Conservation (phyloP, 1,140 invertebrate genomes). For the Zaprionus camerounensis region DNA sequence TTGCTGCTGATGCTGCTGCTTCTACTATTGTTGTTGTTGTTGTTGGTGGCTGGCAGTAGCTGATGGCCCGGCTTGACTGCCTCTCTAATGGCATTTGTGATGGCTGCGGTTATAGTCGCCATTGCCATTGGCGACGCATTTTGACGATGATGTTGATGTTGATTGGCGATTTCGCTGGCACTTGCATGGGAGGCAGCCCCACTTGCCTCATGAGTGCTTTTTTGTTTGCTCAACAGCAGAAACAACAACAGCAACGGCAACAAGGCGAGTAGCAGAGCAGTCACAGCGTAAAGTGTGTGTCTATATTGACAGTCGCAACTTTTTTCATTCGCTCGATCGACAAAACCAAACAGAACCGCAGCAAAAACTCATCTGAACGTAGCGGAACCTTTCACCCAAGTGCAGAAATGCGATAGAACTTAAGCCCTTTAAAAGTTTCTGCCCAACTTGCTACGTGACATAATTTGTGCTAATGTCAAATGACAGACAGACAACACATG, state of each 20-base stretch:
- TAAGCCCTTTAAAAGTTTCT: constrained; percentile 71
- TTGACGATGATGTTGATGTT: constrained; percentile 74
- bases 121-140: constrained; percentile 55
- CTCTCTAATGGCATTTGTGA: constrained; percentile 79
- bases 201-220: constrained; percentile 59
- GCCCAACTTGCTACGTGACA: constrained; percentile 67
- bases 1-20: constrained; percentile 3
- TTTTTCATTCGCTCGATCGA: constrained; percentile 34
- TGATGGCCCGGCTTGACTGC: constrained; percentile 40
- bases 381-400: constrained; percentile 22
- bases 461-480: constrained; percentile 74
- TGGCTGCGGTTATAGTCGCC: constrained; percentile 74
- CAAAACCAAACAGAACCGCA: constrained; percentile 21
- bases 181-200: constrained; percentile 54
- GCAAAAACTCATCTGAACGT: constrained; percentile 6
- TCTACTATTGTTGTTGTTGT: constrained; percentile 1
- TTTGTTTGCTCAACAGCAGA: constrained; percentile 30
- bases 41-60: constrained; percentile 18
- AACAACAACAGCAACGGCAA: background rate
- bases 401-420: constrained; percentile 66
- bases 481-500: constrained; percentile 36
- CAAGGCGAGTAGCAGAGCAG: constrained; percentile 9
- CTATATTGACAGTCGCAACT: constrained; percentile 70
- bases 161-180: constrained; percentile 73
- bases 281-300: constrained; percentile 46